A percentile compares a stretch with the other conserved stretches of the same genome.
phyloP scores from a whole-genome alignment of 1,140 invertebrate genomes.

The Argopecten irradians region DNA sequence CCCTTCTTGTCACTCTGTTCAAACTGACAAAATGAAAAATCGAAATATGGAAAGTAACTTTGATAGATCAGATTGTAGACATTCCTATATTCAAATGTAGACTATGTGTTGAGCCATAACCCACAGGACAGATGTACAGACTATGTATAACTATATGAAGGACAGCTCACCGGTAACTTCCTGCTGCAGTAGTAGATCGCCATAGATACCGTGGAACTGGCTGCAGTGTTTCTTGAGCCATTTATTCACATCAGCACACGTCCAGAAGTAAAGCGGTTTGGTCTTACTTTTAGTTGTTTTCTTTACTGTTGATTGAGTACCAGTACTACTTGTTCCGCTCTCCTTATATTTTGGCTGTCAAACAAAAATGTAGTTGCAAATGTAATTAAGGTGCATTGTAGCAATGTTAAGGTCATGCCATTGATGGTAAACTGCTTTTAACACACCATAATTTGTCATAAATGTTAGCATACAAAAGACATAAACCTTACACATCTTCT shows the following conservation, averaged over 20 bases:
- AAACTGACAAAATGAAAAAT: constrained; percentile 19
- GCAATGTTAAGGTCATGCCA: no score
- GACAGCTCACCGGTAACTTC: constrained; percentile 69
- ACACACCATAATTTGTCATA: no score
- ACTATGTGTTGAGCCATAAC: no score
- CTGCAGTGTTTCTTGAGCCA: constrained; percentile 73
- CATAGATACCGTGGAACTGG: constrained; percentile 70
- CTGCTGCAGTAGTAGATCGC: constrained; percentile 66
- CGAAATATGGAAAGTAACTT: constrained; percentile 17
- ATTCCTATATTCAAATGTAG: no score
- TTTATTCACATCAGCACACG: constrained; percentile 71
- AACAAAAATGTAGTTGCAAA: no score
- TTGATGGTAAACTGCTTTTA: no score
- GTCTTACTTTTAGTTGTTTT: constrained; percentile 68
- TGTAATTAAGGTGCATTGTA: no score
- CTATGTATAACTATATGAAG: neutral
- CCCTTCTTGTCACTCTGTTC: no score
- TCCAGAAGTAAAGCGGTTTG: constrained; percentile 73
- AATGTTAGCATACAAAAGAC: no score
- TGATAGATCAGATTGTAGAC: no score
- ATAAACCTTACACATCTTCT: no score
- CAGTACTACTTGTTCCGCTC: neutral
- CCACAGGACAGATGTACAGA: no score
- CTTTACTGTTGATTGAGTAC: constrained; percentile 43
- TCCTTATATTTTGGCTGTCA: neutral